Evolutionary conservation across 2,113 vertebrate genomes (phyloP).

Genomic region (Campylorhamphus procurvoides): DNA sequence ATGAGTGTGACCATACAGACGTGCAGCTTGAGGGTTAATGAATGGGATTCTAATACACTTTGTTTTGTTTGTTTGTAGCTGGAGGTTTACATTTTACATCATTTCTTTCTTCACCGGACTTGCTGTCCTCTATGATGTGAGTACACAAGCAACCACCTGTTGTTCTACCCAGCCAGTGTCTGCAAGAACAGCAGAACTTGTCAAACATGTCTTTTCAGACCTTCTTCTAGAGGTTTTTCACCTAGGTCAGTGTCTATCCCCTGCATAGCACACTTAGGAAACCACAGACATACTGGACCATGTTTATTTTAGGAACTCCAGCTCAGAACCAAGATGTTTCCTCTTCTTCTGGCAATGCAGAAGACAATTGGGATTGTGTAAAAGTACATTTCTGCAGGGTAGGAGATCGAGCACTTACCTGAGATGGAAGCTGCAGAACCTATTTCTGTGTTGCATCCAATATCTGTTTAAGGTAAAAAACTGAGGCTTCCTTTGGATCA

Average conservation of each 20-base stretch:
- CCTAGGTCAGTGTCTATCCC: not conserved
- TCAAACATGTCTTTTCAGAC: not conserved
- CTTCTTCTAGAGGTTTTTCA: not conserved
- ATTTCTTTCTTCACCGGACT: slow-evolving; percentile 79
- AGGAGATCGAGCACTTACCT: not conserved
- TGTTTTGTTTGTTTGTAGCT: slow-evolving; percentile 75
- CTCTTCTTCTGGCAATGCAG: not conserved
- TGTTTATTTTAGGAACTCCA: not conserved
- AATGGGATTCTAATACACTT: not conserved
- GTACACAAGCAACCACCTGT: slow-evolving; percentile 50
- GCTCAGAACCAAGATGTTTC: not conserved
- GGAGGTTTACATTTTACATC: slow-evolving; percentile 88
- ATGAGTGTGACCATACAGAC: not conserved
- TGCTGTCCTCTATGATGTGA: slow-evolving; percentile 83
- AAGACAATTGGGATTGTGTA: not conserved
- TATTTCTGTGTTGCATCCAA: not conserved
- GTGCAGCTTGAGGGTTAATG: not conserved
- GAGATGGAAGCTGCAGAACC: not conserved
- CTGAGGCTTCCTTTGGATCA: not conserved
- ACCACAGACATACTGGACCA: not conserved
- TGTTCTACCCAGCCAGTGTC: not conserved
- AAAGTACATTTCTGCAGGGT: not conserved
- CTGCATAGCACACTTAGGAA: not conserved
- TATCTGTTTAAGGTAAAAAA: not conserved
- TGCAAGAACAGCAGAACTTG: not conserved